Evolutionary conservation across 2,797 vertebrate species (phyloP).

Genomic region (Myripristis murdjan): DNA sequence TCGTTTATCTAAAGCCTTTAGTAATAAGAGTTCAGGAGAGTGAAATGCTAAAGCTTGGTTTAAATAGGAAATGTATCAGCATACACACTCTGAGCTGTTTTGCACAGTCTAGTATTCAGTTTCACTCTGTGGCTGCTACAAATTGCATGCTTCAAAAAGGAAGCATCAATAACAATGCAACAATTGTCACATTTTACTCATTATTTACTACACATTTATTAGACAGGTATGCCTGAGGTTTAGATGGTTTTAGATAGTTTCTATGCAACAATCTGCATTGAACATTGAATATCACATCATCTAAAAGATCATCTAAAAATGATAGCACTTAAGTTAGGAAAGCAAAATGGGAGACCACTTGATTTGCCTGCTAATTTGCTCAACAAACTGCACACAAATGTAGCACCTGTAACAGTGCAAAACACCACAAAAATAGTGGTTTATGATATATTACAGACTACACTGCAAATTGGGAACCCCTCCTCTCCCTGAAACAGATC

Average conservation of each 20-base stretch:
- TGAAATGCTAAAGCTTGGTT: not conserved
- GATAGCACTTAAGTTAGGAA: not conserved
- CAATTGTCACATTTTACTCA: slow-evolving; percentile 29
- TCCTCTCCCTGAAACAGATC: too few species aligned
- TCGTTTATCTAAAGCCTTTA: slow-evolving; percentile 36
- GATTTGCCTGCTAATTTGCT: too few species aligned
- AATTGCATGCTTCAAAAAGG: not conserved
- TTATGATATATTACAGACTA: too few species aligned
- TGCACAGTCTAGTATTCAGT: slow-evolving; percentile 5
- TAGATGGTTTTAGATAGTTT: slow-evolving; percentile 20
- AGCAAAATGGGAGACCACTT: too few species aligned
- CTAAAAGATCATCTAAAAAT: slow-evolving; percentile 3
- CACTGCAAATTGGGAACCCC: too few species aligned
- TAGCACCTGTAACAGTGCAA: too few species aligned
- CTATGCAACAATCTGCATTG: slow-evolving; percentile 6
- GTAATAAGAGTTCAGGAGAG: slow-evolving; percentile 19
- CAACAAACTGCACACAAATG: too few species aligned
- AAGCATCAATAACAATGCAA: not conserved
- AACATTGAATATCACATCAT: slow-evolving; percentile 6
- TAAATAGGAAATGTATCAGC: not conserved
- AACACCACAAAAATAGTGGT: too few species aligned
- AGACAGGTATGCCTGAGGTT: not conserved
- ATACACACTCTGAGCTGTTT: not conserved
- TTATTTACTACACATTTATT: too few species aligned
- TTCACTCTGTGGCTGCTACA: too few species aligned